A percentile compares a stretch with the other conserved stretches of the same genome.
phyloP scores from a whole-genome alignment of 1,140 invertebrate species.

The Drosophila equinoxialis region DNA sequence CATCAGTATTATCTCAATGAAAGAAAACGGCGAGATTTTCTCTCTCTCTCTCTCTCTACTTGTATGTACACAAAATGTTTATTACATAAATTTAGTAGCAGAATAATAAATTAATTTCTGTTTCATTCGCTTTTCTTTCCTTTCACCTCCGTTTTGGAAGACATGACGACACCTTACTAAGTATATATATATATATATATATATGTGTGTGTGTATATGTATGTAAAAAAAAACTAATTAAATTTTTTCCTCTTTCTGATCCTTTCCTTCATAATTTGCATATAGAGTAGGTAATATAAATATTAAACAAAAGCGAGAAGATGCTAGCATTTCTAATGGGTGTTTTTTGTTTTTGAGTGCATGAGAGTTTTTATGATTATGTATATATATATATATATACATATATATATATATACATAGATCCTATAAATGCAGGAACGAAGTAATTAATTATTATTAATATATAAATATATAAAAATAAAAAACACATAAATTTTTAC shows the following conservation, averaged over 20 bases:
- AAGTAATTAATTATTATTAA: constrained; percentile 11
- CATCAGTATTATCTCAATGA: not conserved
- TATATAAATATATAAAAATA: constrained; percentile 15
- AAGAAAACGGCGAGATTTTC: not conserved
- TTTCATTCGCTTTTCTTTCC: constrained; percentile 1
- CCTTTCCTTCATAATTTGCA: constrained; percentile 1
- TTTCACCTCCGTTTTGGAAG: constrained; percentile 30
- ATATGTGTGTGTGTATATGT: constrained; percentile 3
- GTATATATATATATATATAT: constrained; percentile 16
- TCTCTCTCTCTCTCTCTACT: no score
- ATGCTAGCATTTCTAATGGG: constrained; percentile 28
- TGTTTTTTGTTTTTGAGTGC: not conserved
- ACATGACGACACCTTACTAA: constrained; percentile 27
- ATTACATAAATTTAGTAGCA: constrained; percentile 44
- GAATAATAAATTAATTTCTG: constrained; percentile 37
- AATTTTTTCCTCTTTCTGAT: not conserved
- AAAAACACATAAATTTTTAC: not conserved
- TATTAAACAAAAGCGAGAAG: constrained; percentile 34
- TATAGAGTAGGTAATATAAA: constrained; percentile 16
- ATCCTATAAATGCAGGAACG: constrained; percentile 17
- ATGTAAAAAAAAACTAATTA: constrained; percentile 13
- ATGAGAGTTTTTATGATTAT: constrained; percentile 41
- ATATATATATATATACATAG: constrained; percentile 9
- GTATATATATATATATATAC: constrained; percentile 25
- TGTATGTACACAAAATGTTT: constrained; percentile 38